Base-by-base conservation (phyloP, 2,888 invertebrate species). In the Chironomus riparius region DNA sequence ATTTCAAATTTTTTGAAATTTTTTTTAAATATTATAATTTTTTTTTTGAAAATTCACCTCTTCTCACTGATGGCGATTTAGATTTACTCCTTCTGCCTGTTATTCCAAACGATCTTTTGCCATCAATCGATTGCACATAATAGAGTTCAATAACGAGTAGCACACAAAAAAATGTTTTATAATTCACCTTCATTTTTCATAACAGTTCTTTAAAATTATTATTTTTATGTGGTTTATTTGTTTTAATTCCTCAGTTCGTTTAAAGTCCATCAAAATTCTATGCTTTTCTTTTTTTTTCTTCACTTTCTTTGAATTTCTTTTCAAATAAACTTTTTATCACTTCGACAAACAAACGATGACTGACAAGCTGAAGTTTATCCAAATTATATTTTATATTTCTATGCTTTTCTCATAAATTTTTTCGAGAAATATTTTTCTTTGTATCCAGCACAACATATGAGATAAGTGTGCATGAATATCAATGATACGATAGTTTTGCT, bases 371-470 rank as follows among this genome's bases (percentile, higher is more conserved):
- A n/a, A 71, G 24, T 56, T 28, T 50, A 56, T 56, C 28, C 56
- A 50, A 71, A 71, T 71, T 22, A 71, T 71, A 71, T 48, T 71
- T 71, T 71, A 71, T 71, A 70, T 70, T 70, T 47, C 70, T 47
- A 70, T 70, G 48, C 12, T 62, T 62, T 62, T 62, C 18, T 18
- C 15, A 56, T n/a, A 15, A 50, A 38, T 50, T 50, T 15, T 56
- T 56, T 56, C 56, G 15, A 56, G 15, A 56, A 38, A 56, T 7
- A 56, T 56, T 7, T 15, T 15, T 15, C 56, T 38, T 15, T 56
- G 50, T 56, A 18, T 15, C n/a, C 56, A 56, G 56, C 56, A 56
- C 38, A 38, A 38, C 38, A 38, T 10, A 38, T 38, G 38, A 38
- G 38, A 18, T 56, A 15, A 50, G 15, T 56, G 3, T 56, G 56